A percentile compares a stretch with the other conserved stretches of the same genome.
These are phyloP conservation scores for Drosophila bunnanda DNA, from an alignment of 2,888 invertebrate genomes.

Conservation along the genomic window DNA sequence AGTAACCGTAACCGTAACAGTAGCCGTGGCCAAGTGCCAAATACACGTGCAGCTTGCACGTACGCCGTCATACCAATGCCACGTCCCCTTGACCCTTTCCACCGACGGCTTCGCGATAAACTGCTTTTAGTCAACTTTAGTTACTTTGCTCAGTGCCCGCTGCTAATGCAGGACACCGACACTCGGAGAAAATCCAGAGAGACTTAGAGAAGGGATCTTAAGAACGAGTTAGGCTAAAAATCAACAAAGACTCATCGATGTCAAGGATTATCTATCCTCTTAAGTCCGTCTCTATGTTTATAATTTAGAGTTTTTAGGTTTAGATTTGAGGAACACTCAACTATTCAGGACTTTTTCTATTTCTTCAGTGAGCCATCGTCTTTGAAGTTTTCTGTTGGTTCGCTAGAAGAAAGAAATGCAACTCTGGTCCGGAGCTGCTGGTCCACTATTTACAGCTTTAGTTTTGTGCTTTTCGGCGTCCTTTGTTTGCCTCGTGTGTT, in stretches of 20 bases:
- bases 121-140: constrained; percentile 80
- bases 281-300: neutral
- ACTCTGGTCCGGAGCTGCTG: constrained; percentile 32
- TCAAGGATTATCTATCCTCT: neutral
- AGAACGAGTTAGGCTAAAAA: neutral
- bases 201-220: neutral
- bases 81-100: neutral
- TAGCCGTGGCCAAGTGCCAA: constrained; percentile 78
- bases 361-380: constrained; percentile 45
- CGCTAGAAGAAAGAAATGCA: constrained; percentile 3
- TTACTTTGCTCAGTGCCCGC: constrained; percentile 68
- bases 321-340: neutral
- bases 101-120: constrained; percentile 54
- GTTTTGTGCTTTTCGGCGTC: constrained; percentile 58
- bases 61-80: constrained; percentile 30
- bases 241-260: neutral
- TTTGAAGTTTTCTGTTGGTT: constrained; percentile 48
- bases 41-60: constrained; percentile 72
- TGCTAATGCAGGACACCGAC: constrained; percentile 60
- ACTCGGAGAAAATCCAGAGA: constrained; percentile 2
- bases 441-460: constrained; percentile 70
- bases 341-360: too few species aligned
- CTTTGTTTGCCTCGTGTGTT: constrained; percentile 76
- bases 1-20: constrained; percentile 63
- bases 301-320: neutral